These are phyloP conservation scores for Drosophila quasianomalipes DNA, from an alignment of 2,888 invertebrate genomes.

Conservation along the genomic window DNA sequence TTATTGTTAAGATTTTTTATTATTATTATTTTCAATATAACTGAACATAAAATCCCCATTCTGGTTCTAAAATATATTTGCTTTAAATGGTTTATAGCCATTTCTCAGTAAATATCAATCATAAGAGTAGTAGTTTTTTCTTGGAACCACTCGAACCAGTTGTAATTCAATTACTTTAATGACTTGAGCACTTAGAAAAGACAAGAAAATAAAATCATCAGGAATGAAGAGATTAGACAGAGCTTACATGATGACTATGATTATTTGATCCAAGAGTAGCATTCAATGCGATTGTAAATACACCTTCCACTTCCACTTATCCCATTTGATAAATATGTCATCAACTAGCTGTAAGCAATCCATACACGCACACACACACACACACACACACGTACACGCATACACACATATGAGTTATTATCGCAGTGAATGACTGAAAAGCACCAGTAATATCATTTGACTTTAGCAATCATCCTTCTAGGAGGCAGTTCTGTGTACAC, in stretches of 20 bases:
- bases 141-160: not conserved
- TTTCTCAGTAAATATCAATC: not conserved
- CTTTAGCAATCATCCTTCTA: slow-evolving; percentile 48
- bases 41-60: not conserved
- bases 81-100: not conserved
- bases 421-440: slow-evolving; percentile 29
- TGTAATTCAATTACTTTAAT: not conserved
- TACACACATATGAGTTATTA: slow-evolving; percentile 33
- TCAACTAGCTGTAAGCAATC: slow-evolving; percentile 13
- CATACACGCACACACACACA: slow-evolving; percentile 1
- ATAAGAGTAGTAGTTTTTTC: not conserved
- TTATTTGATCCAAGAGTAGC: not conserved
- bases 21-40: no score
- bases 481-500: slow-evolving; percentile 14
- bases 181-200: not conserved
- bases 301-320: not conserved
- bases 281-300: slow-evolving; percentile 1
- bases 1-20: no score
- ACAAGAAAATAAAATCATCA: not conserved
- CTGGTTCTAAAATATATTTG: not conserved
- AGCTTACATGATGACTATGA: not conserved
- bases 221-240: not conserved
- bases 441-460: slow-evolving; percentile 48
- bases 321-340: not conserved
- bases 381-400: not conserved